Evolutionary conservation across 37 sponge, comb jelly and placozoan species (phyloP).

Genomic region (Theonella swinhoei): DNA sequence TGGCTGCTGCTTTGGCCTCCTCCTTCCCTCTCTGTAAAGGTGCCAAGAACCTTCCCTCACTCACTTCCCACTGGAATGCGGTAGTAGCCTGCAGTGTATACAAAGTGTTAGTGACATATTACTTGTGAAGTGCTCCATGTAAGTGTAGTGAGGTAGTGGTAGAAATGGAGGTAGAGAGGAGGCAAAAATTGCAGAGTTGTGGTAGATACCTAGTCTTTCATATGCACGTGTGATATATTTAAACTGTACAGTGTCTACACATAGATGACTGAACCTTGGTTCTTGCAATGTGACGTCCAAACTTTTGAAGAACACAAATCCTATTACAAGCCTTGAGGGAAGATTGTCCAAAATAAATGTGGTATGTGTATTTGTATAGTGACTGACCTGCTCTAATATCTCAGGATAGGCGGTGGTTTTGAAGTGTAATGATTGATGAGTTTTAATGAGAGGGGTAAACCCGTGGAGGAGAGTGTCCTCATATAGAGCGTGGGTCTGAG

Average conservation of each 20-base stretch:
- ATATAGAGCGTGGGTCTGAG: conserved; percentile 18
- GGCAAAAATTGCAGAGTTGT: too few relatives aligned
- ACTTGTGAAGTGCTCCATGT: neutral
- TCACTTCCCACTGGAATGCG: conserved; percentile 54
- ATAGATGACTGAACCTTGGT: conserved; percentile 51
- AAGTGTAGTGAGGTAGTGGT: too few relatives aligned
- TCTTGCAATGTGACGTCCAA: conserved; percentile 81
- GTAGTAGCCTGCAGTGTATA: conserved; percentile 62
- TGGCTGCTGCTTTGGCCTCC: conserved; percentile 27
- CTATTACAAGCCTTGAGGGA: conserved; percentile 49
- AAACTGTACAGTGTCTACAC: too few relatives aligned
- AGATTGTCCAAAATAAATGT: too few relatives aligned
- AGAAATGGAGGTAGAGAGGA: too few relatives aligned
- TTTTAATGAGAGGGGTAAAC: conserved; percentile 64
- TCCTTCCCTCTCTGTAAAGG: conserved; percentile 66
- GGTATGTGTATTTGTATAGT: neutral
- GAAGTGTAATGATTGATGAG: conserved; percentile 38
- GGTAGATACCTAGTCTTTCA: too few relatives aligned
- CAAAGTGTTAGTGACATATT: neutral
- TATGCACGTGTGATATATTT: too few relatives aligned
- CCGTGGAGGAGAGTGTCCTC: conserved; percentile 71
- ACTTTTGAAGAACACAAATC: conserved; percentile 58
- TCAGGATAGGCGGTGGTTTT: neutral
- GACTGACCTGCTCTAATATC: conserved; percentile 20
- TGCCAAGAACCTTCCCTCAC: conserved; percentile 53